A percentile compares a stretch with the other conserved stretches of the same genome.
Evolutionary conservation across 2,888 invertebrate genomes (phyloP).

Genomic region (Hydriomena furcata): DNA sequence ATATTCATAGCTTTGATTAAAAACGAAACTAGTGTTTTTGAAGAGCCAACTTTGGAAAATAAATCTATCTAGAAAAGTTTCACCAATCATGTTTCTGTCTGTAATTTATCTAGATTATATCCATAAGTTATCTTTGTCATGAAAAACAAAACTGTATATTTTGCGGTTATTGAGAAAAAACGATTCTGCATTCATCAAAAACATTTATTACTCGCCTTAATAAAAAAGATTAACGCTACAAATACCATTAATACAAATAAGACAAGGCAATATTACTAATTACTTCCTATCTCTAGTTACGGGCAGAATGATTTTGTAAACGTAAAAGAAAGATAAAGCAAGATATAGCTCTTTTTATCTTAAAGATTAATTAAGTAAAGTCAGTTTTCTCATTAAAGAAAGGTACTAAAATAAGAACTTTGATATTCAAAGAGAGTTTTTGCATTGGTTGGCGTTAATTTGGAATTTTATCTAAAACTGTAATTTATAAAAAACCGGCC

Average conservation of each 20-base stretch:
- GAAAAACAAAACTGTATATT: too few species aligned
- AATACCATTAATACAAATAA: conserved; percentile 5
- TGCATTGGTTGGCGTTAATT: conserved; percentile 5
- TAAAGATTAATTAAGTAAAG: conserved; percentile 33
- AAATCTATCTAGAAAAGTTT: too few species aligned
- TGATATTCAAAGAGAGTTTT: conserved; percentile 12
- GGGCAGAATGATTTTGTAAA: conserved; percentile 29
- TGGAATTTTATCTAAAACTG: neutral
- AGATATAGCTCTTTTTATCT: conserved; percentile 31
- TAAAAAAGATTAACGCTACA: neutral
- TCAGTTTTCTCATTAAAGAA: conserved; percentile 23
- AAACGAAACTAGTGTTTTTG: too few species aligned
- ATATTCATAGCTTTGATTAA: too few species aligned
- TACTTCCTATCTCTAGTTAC: conserved; percentile 30
- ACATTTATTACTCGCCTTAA: neutral
- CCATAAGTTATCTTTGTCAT: too few species aligned
- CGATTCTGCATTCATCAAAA: too few species aligned
- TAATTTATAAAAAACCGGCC: too few species aligned
- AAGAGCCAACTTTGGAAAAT: too few species aligned
- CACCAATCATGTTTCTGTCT: too few species aligned
- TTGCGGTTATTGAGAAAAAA: too few species aligned
- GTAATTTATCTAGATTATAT: too few species aligned
- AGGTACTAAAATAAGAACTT: conserved; percentile 12
- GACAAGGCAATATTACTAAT: conserved; percentile 30
- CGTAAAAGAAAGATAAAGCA: conserved; percentile 19